Evolutionary conservation across 1,140 invertebrate genomes (phyloP).

Genomic region (Chelonus insularis): DNA sequence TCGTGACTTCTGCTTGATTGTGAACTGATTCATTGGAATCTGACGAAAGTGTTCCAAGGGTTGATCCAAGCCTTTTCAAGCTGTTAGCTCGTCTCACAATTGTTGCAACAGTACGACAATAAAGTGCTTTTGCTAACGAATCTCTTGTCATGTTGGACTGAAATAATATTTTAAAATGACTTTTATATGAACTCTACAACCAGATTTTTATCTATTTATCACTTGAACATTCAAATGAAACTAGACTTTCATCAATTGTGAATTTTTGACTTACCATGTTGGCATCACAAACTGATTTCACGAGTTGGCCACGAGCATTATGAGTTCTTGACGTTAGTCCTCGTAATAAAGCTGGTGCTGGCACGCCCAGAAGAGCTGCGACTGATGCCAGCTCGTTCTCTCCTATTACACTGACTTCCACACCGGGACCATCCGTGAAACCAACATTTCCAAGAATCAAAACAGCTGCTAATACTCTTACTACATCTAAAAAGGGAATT

Average conservation of each 20-base stretch:
- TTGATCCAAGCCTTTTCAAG: conserved; percentile 83
- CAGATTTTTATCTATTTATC: too few relatives aligned
- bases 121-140: conserved; percentile 88
- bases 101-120: conserved; percentile 92
- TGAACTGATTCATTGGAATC: conserved; percentile 91
- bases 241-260: too few relatives aligned
- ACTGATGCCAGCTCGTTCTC: conserved; percentile 81
- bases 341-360: conserved; percentile 73
- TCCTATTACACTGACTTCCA: conserved; percentile 76
- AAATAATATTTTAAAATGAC: conserved; percentile 11
- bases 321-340: conserved; percentile 85
- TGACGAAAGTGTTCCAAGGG: conserved; percentile 84
- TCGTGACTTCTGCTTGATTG: conserved; percentile 81
- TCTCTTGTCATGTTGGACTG: conserved; percentile 84
- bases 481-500: conserved; percentile 91
- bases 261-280: conserved; percentile 75
- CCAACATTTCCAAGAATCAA: conserved; percentile 89
- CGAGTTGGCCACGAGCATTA: conserved; percentile 79
- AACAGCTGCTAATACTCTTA: conserved; percentile 87
- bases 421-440: conserved; percentile 75
- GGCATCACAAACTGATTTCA: conserved; percentile 81
- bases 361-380: conserved; percentile 80
- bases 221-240: too few relatives aligned
- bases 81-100: conserved; percentile 92
- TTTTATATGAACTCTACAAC: too few relatives aligned